Conservation (phyloP, 2,113 vertebrate genomes). For the Chaetodon trifascialis region DNA sequence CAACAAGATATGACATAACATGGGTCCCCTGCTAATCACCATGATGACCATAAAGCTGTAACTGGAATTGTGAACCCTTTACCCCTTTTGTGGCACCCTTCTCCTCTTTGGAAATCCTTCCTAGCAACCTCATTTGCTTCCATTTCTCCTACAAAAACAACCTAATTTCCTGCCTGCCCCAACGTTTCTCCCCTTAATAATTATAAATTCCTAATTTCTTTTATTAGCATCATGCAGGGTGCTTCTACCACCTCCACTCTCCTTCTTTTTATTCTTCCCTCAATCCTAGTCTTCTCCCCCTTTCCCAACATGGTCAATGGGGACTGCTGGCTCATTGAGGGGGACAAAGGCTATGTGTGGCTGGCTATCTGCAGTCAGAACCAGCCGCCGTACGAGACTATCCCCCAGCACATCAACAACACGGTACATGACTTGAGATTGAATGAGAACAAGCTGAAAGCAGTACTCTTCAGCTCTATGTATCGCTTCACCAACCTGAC, state of each 20-base stretch:
- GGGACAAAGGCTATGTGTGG: constrained; percentile 99
- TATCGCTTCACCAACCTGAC: constrained; percentile 98
- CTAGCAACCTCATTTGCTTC: constrained; percentile 12
- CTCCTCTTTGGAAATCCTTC: constrained; percentile 39
- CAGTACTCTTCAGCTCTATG: constrained; percentile 94
- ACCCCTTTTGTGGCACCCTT: constrained; percentile 45
- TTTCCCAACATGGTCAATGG: constrained; percentile 82
- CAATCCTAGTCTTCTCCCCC: constrained; percentile 79
- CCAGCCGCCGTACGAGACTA: constrained; percentile 97
- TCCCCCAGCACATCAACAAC: constrained; percentile 99
- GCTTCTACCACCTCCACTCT: constrained; percentile 48
- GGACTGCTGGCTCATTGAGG: constrained; percentile 99
- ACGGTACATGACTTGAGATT: constrained; percentile 96
- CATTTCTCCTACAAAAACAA: constrained; percentile 43
- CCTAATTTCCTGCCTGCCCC: not conserved
- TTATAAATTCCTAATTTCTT: not conserved
- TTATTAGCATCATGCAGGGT: constrained; percentile 77
- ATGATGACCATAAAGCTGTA: constrained; percentile 73
- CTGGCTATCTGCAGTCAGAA: constrained; percentile 99
- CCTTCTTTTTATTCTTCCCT: constrained; percentile 68
- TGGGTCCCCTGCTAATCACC: constrained; percentile 71
- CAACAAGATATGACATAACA: constrained; percentile 66
- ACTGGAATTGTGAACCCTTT: constrained; percentile 67
- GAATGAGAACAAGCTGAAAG: constrained; percentile 98
- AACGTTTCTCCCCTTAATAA: constrained; percentile 11